A percentile compares a stretch with the other conserved stretches of the same genome.
Conservation (phyloP, 2,888 invertebrate species). For the Aproaerema taeniolella region DNA sequence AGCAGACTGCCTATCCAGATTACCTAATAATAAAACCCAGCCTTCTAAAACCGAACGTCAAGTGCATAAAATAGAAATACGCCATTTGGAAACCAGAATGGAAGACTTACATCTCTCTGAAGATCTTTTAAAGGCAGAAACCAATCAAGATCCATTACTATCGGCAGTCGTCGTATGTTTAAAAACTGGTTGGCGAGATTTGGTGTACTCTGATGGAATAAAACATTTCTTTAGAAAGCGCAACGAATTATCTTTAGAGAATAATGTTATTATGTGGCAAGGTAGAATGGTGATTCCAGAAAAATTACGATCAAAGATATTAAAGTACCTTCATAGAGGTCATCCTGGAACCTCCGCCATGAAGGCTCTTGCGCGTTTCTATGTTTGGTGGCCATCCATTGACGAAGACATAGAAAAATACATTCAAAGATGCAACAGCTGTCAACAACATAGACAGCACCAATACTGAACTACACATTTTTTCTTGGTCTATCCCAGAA, state of each 20-base stretch:
- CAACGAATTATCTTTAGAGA: neutral
- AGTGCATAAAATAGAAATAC: neutral
- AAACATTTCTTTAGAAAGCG: no score
- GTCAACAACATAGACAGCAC: no score
- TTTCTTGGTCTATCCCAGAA: slow-evolving; percentile 7
- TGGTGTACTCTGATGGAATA: no score
- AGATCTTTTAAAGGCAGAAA: neutral
- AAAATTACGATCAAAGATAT: neutral
- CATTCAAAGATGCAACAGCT: slow-evolving; percentile 3
- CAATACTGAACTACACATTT: slow-evolving; percentile 5
- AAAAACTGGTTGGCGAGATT: neutral
- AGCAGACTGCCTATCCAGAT: slow-evolving; percentile 4
- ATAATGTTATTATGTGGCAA: neutral
- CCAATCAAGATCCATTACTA: neutral
- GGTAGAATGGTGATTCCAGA: slow-evolving; percentile 1
- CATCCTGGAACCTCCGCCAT: slow-evolving; percentile 3
- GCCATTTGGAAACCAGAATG: neutral
- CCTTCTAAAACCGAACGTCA: neutral
- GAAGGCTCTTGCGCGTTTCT: neutral
- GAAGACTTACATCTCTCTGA: neutral
- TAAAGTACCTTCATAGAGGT: slow-evolving; percentile 5
- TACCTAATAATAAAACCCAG: neutral
- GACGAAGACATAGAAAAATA: slow-evolving; percentile 5
- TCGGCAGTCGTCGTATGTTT: neutral
- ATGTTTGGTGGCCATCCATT: slow-evolving; percentile 11